Conservation (phyloP, 1,140 invertebrate genomes). For the Papilio dardanus region DNA sequence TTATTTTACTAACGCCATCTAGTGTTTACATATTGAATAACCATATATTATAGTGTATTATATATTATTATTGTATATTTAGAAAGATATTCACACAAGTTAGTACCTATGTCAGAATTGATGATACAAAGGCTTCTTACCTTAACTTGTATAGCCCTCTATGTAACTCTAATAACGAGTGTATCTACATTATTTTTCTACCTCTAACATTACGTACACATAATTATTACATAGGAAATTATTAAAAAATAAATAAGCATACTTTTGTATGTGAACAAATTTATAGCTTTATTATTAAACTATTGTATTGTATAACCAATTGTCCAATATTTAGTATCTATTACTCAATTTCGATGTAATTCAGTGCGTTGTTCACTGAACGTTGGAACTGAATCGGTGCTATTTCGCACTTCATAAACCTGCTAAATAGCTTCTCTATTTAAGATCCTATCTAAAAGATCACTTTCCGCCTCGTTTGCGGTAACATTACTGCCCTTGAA, state of each 20-base stretch:
- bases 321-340: too few relatives aligned
- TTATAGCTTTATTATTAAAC: too few relatives aligned
- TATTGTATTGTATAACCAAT: too few relatives aligned
- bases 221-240: too few relatives aligned
- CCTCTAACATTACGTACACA: too few relatives aligned
- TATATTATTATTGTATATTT: too few relatives aligned
- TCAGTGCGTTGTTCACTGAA: neutral
- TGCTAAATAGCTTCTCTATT: constrained; percentile 12
- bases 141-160: neutral
- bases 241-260: too few relatives aligned
- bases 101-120: neutral
- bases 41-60: too few relatives aligned
- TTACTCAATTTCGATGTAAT: neutral
- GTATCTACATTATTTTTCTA: too few relatives aligned
- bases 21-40: too few relatives aligned
- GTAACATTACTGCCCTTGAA: constrained; percentile 7
- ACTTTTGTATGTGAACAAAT: too few relatives aligned
- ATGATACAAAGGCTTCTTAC: neutral
- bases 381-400: neutral
- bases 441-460: constrained; percentile 22
- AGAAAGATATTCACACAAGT: neutral
- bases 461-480: constrained; percentile 30
- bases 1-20: too few relatives aligned
- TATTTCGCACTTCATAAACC: constrained; percentile 23
- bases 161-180: neutral